Base-by-base conservation (phyloP, 2,888 invertebrate genomes). In the Papilio gigon region DNA sequence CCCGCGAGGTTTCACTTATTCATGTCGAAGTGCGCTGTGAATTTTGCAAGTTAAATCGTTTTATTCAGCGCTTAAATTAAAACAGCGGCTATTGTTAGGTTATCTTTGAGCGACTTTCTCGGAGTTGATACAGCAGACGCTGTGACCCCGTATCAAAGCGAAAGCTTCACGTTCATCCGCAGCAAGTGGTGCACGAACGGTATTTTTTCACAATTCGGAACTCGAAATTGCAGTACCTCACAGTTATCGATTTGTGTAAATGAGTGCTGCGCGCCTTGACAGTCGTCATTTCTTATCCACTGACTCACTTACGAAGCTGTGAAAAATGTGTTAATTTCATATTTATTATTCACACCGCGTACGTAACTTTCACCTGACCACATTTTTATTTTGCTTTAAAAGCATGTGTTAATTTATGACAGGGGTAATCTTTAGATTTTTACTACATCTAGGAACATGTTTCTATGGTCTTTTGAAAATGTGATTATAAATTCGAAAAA, bases 1-100 rank as follows among this genome's bases (percentile, higher is more conserved):
- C 78, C 78, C 62, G 65, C 77, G 71, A 70, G 78, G 80, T 87
- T 90, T 90, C 89, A 83, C 88, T 87, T 85, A 89, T 90, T 88
- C 84, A 77, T 73, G 76, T 78, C 80, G 76, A 76, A 79, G 77
- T 74, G 77, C 78, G 77, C 76, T 84, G 86, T 79, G 83, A 82
- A 82, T 77, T 78, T 77, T 76, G 77, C 71, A 74, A 68, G 63
- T 70, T 71, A 71, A 73, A 77, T 78, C 82, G 80, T 80, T 17
- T 80, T 76, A 79, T 74, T 76, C 83, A 81, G 81, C 83, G 82
- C 80, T 79, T 76, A 75, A 78, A 80, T 80, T 75, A 77, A 72
- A 74, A 75, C 77, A 77, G 78, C 81, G 77, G 77, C 83, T 80
- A 80, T 81, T 84, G 77, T 83, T 74, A 84, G 81, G 81, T 85